Percentiles rank a stretch among this genome's conserved stretches.
phyloP scores from a whole-genome alignment of 2,888 invertebrate genomes.

The Philopedon plagiatum region DNA sequence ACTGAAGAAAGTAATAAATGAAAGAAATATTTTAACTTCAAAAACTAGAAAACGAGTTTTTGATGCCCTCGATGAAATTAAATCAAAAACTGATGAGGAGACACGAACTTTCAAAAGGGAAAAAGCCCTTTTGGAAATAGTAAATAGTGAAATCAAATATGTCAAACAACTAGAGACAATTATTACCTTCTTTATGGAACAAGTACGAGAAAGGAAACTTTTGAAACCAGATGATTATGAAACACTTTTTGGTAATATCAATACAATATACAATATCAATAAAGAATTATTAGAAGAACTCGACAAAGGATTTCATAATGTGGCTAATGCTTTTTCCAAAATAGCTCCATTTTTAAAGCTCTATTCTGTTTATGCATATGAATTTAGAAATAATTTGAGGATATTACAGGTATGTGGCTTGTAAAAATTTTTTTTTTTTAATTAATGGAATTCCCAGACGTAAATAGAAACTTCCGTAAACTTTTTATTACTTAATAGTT shows the following conservation, averaged over 20 bases:
- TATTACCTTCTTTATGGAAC: slow-evolving; percentile 76
- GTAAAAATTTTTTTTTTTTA: too few species aligned
- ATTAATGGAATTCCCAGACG: too few species aligned
- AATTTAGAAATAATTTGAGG: slow-evolving; percentile 76
- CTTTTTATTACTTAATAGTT: too few species aligned
- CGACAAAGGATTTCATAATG: slow-evolving; percentile 72
- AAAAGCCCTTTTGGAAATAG: slow-evolving; percentile 78
- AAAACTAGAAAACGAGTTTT: slow-evolving; percentile 75
- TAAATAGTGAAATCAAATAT: slow-evolving; percentile 80
- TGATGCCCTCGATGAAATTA: slow-evolving; percentile 71
- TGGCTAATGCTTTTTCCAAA: slow-evolving; percentile 78
- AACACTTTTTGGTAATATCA: slow-evolving; percentile 76
- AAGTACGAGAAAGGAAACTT: slow-evolving; percentile 71
- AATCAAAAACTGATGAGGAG: slow-evolving; percentile 63
- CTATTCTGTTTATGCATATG: slow-evolving; percentile 84
- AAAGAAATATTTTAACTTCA: slow-evolving; percentile 75
- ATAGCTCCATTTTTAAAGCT: slow-evolving; percentile 84
- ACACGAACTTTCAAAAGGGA: slow-evolving; percentile 63
- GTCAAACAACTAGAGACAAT: slow-evolving; percentile 77
- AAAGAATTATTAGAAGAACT: slow-evolving; percentile 74
- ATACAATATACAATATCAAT: slow-evolving; percentile 76
- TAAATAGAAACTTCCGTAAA: too few species aligned
- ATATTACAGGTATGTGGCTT: slow-evolving; percentile 75
- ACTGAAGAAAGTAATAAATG: slow-evolving; percentile 73
- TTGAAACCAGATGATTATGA: slow-evolving; percentile 70